A percentile compares a stretch with the other conserved stretches of the same genome.
Evolutionary conservation across 30 jellyfish, hydroid and myxozoan genomes (phyloP).

Genomic region (Clytia hemisphaerica): DNA sequence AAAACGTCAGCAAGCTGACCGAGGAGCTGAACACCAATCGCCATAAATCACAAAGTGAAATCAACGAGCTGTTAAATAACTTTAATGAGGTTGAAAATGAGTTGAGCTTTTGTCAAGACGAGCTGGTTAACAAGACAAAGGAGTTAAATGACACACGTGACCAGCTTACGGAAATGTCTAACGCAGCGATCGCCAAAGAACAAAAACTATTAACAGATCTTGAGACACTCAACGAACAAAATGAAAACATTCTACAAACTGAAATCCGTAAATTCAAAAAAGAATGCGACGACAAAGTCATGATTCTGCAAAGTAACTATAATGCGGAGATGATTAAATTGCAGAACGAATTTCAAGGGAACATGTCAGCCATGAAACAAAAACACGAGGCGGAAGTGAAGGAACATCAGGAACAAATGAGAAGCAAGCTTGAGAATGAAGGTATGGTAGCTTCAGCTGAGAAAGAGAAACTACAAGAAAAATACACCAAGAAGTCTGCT

Average conservation of each 20-base stretch:
- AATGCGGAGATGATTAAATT: background rate
- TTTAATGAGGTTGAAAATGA: constrained; percentile 10
- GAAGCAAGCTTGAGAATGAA: too few species aligned
- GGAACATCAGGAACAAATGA: too few species aligned
- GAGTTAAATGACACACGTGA: background rate
- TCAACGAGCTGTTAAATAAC: constrained; percentile 6
- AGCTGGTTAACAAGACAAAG: background rate
- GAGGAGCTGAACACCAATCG: background rate
- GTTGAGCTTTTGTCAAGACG: constrained; percentile 17
- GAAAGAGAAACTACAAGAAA: too few species aligned
- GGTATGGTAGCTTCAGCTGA: too few species aligned
- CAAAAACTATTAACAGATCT: background rate
- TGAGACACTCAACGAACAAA: background rate
- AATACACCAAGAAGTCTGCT: too few species aligned
- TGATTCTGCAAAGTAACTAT: background rate
- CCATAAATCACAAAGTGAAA: background rate
- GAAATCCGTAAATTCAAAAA: background rate
- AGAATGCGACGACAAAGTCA: background rate
- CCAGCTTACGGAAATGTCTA: background rate
- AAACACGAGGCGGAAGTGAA: background rate
- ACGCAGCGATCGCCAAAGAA: background rate
- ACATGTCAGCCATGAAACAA: background rate
- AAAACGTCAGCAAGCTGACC: background rate
- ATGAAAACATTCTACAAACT: background rate
- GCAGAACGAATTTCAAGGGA: constrained; percentile 7